These are phyloP conservation scores for Periophthalmus magnuspinnatus DNA, from an alignment of 2,797 vertebrate species.

Conservation along the genomic window DNA sequence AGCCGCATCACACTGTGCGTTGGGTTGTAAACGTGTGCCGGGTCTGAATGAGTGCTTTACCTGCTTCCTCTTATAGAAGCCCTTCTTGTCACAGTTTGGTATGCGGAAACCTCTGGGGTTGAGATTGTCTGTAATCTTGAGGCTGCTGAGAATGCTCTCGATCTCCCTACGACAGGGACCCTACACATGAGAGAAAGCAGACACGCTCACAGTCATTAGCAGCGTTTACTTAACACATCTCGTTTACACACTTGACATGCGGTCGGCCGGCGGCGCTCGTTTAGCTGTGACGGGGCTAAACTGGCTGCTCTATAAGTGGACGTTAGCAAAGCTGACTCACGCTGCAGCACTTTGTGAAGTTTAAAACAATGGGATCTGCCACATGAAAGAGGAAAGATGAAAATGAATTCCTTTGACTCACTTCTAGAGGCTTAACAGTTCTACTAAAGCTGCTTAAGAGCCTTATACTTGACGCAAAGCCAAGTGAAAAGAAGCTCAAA, in stretches of 20 bases:
- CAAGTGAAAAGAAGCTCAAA: conserved; percentile 57
- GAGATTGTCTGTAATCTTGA: conserved; percentile 88
- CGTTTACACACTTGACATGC: conserved; percentile 7
- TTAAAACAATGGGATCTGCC: conserved; percentile 56
- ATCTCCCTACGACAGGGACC: conserved; percentile 94
- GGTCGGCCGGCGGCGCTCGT: background rate
- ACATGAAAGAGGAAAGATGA: conserved; percentile 52
- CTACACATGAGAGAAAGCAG: conserved; percentile 64
- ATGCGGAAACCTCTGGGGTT: conserved; percentile 89
- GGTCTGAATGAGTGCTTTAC: conserved; percentile 61
- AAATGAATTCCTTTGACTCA: conserved; percentile 55
- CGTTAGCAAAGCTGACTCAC: conserved; percentile 35
- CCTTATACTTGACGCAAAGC: conserved; percentile 58
- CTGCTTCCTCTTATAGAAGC: conserved; percentile 98
- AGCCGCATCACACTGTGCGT: background rate
- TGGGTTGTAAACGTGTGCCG: background rate
- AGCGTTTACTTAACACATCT: conserved; percentile 3
- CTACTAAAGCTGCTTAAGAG: conserved; percentile 63
- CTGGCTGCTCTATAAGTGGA: conserved; percentile 15
- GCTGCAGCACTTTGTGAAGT: conserved; percentile 37
- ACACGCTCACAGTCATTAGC: conserved; percentile 9
- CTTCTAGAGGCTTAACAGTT: conserved; percentile 54
- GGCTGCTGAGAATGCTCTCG: conserved; percentile 86
- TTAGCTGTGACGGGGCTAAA: conserved; percentile 10
- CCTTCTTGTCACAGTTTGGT: conserved; percentile 96